Base-by-base conservation (phyloP, 1,140 invertebrate species). In the Andricus grossulariae region DNA sequence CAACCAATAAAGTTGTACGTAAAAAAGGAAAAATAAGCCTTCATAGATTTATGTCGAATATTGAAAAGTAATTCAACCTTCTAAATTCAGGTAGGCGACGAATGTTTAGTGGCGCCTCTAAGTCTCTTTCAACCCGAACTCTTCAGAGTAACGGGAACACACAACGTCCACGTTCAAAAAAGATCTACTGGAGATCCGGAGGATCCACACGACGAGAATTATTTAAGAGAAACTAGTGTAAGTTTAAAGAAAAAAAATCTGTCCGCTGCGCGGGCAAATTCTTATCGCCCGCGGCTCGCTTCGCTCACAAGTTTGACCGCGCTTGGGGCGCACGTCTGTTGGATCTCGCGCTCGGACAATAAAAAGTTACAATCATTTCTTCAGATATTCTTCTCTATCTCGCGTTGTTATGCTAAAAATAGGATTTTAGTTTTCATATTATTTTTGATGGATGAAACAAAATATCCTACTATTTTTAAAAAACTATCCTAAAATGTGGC, bases 161-260 rank as follows among this genome's bases (percentile, higher is more conserved):
- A 96, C 83, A 90, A 87, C 25, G 94, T 95, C 18, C 94, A 95
- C 80, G 94, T 95, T 52, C 95, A 97, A 84, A 94, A 94, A 82
- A 92, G 95, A 55, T 94, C 94, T 77, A 93, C 93, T 39, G 96
- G 97, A 71, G 97, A 98, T 88, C 94, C 97, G 6, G 96, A 98
- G 91, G 98, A 99, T 92, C 97, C 97, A 12, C 97, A 97, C 89
- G 98, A 99, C 93, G 96, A 97, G 70, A 95, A 96, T 88, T 99
- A 97, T 88, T 91, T 99, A 5, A 92, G 96, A 83, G 97, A 98
- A 92, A 98, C 97, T 1, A 96, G 96, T 77, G 94, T 96, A 88
- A 94, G 93, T 87, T 66, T 39, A 12, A n/a, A 51, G 16, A 49
- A 57, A 55, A 32, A 32, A 32, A 32, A 3, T 32, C 4, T 32